Percentiles rank a stretch among this genome's conserved stretches.
Conservation (phyloP, 2,113 vertebrate genomes). For the Microtus ochrogaster region DNA sequence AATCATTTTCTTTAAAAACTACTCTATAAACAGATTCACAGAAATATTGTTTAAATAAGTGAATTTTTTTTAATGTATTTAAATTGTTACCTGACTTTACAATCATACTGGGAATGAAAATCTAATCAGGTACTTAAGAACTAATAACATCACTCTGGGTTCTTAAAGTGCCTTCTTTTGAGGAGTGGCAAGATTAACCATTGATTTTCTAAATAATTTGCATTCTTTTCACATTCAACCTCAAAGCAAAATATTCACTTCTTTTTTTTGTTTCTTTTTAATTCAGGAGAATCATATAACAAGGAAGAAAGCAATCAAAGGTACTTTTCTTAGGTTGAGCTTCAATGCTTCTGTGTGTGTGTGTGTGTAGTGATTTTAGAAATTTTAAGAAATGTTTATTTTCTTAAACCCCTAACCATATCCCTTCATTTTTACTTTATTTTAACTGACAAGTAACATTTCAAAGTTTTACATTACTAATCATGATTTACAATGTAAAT, state of each 20-base stretch:
- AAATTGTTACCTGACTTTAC: background rate
- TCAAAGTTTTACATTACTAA: background rate
- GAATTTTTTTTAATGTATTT: slow-evolving; percentile 38
- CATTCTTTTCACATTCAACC: background rate
- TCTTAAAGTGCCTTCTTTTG: background rate
- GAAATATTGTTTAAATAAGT: background rate
- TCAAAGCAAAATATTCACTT: slow-evolving; percentile 7
- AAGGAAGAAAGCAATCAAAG: slow-evolving; percentile 4
- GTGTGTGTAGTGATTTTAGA: background rate
- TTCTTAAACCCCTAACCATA: background rate
- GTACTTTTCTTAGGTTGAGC: too few species aligned
- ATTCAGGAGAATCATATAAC: background rate
- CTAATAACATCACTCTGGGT: background rate
- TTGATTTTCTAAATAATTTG: background rate
- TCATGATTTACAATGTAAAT: background rate
- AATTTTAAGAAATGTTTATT: background rate
- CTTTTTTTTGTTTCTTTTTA: background rate
- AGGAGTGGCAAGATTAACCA: background rate
- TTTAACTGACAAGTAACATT: background rate
- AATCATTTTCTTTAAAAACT: background rate
- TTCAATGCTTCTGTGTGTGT: background rate
- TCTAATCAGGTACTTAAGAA: background rate
- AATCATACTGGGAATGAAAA: background rate
- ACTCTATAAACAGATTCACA: background rate
- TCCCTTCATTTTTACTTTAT: background rate